phyloP scores from a whole-genome alignment of 1,140 invertebrate species.

The Tetraneura akinire region DNA sequence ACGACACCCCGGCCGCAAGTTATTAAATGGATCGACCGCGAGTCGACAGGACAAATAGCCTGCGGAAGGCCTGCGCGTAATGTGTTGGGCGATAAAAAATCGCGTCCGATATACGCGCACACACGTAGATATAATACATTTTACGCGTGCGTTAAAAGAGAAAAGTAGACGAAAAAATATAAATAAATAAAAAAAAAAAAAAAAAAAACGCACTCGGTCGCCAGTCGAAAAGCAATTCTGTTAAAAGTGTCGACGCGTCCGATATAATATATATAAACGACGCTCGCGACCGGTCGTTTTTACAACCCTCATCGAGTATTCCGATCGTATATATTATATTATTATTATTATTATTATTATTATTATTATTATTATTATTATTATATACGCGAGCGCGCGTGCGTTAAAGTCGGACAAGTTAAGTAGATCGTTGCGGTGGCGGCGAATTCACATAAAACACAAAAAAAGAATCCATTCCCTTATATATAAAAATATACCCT shows the following conservation, averaged over 20 bases:
- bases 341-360: no score
- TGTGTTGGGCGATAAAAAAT: constrained; percentile 42
- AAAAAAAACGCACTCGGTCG: not conserved
- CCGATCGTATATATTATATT: not conserved
- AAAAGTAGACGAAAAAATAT: not conserved
- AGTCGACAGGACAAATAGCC: constrained; percentile 37
- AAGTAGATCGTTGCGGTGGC: constrained; percentile 35
- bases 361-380: no score
- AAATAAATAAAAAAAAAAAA: not conserved
- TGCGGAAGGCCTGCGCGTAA: constrained; percentile 35
- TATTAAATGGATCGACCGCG: constrained; percentile 19
- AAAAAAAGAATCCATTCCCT: no score
- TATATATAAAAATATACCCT: not conserved
- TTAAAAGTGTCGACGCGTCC: constrained; percentile 41
- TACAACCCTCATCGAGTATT: constrained; percentile 15
- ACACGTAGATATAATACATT: not conserved
- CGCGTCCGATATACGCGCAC: no score
- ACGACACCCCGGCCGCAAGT: constrained; percentile 18
- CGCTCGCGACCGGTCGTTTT: no score
- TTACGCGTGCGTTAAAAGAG: not conserved
- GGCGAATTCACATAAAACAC: constrained; percentile 24
- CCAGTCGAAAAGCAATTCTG: constrained; percentile 33
- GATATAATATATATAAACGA: no score
- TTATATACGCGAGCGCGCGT: not conserved
- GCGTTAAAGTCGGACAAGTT: not conserved